A percentile compares a stretch with the other conserved stretches of the same genome.
Evolutionary conservation across 1,140 invertebrate genomes (phyloP).

Genomic region (roundworm (Caenorhabditis elegans)): WBcel235 BX284606.5:3522501-3523000

Average conservation of each 20-base stretch:
- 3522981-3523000: neutral
- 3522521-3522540: conserved; percentile 16
- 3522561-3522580: conserved; percentile 4
- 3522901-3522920: no score
- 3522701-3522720: conserved; percentile 12
- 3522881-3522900: neutral
- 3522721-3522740: conserved; percentile 1
- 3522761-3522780: neutral
- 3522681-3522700: conserved; percentile 21
- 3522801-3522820: no score
- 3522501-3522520: neutral
- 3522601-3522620: neutral
- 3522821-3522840: no score
- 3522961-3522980: conserved; percentile 22
- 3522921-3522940: neutral
- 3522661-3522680: conserved; percentile 23
- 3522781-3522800: conserved; percentile 6
- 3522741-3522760: neutral
- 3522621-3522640: neutral
- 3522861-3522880: conserved; percentile 6
- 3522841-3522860: neutral
- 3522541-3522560: conserved; percentile 24
- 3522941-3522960: neutral
- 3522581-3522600: neutral
- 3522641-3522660: conserved; percentile 9